phyloP scores from a whole-genome alignment of 1,140 invertebrate species.

The Teleopsis dalmanni region DNA sequence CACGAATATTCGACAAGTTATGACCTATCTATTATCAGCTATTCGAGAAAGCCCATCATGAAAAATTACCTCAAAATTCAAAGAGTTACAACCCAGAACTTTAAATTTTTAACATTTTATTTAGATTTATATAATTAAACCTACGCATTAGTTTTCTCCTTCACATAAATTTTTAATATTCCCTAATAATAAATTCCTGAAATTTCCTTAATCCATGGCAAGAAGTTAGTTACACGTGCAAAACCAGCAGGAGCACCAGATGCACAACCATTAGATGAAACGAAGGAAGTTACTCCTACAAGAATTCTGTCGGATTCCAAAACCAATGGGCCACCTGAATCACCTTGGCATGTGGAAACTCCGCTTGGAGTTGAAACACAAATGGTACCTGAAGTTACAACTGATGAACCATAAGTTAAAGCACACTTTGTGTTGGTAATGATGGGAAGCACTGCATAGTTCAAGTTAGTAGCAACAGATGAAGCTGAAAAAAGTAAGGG shows the following conservation, averaged over 20 bases:
- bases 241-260: conserved; percentile 46
- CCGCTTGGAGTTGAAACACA: conserved; percentile 18
- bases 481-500: not conserved
- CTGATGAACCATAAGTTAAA: conserved; percentile 13
- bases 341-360: conserved; percentile 44
- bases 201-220: conserved; percentile 46
- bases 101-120: too few species aligned
- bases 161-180: too few species aligned
- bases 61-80: too few species aligned
- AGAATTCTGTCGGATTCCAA: conserved; percentile 33
- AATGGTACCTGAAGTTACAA: conserved; percentile 18
- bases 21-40: too few species aligned
- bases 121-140: too few species aligned
- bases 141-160: too few species aligned
- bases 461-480: conserved; percentile 9
- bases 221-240: conserved; percentile 47
- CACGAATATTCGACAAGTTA: too few species aligned
- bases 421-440: conserved; percentile 21
- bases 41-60: too few species aligned
- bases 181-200: conserved; percentile 10
- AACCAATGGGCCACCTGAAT: conserved; percentile 50
- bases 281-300: conserved; percentile 48
- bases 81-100: too few species aligned
- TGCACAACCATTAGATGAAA: conserved; percentile 26
- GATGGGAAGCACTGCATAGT: conserved; percentile 12